Percentiles rank a stretch among this genome's conserved stretches.
phyloP scores from a whole-genome alignment of 1,140 invertebrate species.

The Solen grandis region DNA sequence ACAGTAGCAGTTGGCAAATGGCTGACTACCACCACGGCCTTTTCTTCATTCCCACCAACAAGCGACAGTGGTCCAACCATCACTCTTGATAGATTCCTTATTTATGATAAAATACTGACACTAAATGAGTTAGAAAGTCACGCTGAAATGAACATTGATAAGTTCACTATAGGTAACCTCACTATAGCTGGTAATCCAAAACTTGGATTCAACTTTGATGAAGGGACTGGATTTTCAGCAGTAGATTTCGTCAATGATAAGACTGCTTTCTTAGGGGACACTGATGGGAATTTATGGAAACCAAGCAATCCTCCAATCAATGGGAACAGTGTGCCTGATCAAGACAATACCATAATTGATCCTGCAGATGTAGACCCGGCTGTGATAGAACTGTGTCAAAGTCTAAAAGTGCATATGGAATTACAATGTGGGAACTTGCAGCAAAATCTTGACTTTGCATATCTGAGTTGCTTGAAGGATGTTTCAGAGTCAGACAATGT shows the following conservation, averaged over 20 bases:
- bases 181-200: conserved; percentile 20
- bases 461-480: conserved; percentile 45
- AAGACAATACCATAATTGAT: conserved; percentile 8
- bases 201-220: conserved; percentile 51
- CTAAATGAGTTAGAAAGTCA: conserved; percentile 34
- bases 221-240: conserved; percentile 27
- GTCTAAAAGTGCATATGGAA: conserved; percentile 7
- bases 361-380: background rate
- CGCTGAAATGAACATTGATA: conserved; percentile 41
- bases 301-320: conserved; percentile 43
- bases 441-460: background rate
- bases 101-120: conserved; percentile 3
- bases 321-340: conserved; percentile 26
- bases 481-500: background rate
- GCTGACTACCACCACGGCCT: conserved; percentile 17
- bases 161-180: background rate
- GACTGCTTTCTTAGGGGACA: conserved; percentile 19
- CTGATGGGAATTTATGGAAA: conserved; percentile 15
- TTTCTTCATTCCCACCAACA: conserved; percentile 4
- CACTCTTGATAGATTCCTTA: conserved; percentile 29
- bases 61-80: conserved; percentile 23
- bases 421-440: conserved; percentile 7
- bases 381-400: conserved; percentile 12
- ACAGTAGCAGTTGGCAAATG: conserved; percentile 36
- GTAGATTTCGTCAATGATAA: conserved; percentile 31